A percentile compares a stretch with the other conserved stretches of the same genome.
These are phyloP conservation scores for Bettongia penicillata DNA, from an alignment of 2,113 vertebrate genomes.

Conservation along the genomic window DNA sequence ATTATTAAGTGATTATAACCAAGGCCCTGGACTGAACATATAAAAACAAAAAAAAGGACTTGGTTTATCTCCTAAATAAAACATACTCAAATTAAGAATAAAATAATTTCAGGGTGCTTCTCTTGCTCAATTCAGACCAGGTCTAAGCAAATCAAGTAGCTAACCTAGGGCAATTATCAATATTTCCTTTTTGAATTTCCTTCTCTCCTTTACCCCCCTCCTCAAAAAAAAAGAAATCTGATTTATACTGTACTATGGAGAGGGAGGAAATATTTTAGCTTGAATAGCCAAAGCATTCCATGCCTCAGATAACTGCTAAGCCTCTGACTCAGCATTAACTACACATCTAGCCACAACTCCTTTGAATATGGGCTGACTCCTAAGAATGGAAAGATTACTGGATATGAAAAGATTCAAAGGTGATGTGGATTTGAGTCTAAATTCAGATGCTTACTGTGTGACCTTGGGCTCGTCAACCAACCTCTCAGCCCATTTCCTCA, in stretches of 20 bases:
- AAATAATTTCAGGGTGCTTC: background rate
- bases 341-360: too few relatives aligned
- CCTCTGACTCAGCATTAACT: background rate
- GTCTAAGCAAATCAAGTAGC: background rate
- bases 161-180: background rate
- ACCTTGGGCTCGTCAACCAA: slow-evolving; percentile 25
- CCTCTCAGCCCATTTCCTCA: background rate
- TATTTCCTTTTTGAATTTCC: background rate
- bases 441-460: background rate
- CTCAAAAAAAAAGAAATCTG: background rate
- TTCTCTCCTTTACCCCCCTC: background rate
- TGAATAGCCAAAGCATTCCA: background rate
- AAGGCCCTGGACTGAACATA: background rate
- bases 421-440: background rate
- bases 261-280: background rate
- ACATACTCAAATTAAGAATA: background rate
- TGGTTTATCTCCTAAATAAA: too few relatives aligned
- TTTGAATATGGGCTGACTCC: background rate
- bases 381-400: background rate
- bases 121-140: background rate
- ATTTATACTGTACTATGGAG: background rate
- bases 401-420: background rate
- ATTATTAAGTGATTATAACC: background rate
- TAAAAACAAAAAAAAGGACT: background rate
- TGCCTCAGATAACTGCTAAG: background rate